Conservation (phyloP, 1,140 invertebrate species). For the Drosophila grimshawi region DNA sequence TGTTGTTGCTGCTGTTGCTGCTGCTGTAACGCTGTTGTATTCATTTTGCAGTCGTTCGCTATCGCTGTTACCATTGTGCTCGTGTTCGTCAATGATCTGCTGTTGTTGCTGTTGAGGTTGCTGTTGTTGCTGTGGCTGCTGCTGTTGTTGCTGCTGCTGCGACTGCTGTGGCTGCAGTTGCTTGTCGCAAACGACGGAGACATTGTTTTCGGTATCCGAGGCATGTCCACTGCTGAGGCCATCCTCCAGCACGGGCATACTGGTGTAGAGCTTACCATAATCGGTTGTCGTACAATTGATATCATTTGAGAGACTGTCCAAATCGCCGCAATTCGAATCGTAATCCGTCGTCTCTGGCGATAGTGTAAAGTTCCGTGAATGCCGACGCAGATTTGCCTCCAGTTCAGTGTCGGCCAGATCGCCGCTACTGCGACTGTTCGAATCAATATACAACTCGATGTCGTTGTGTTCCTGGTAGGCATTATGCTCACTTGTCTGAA, state of each 20-base stretch:
- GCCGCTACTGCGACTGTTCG: slow-evolving; percentile 81
- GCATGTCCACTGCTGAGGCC: slow-evolving; percentile 95
- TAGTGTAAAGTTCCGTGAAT: slow-evolving; percentile 89
- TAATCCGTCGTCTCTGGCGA: slow-evolving; percentile 98
- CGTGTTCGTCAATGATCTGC: slow-evolving; percentile 36
- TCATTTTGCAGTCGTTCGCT: slow-evolving; percentile 62
- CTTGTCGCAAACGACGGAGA: slow-evolving; percentile 69
- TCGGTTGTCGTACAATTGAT: slow-evolving; percentile 79
- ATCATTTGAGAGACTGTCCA: slow-evolving; percentile 88
- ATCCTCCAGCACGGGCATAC: slow-evolving; percentile 98
- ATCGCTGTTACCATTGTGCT: slow-evolving; percentile 53
- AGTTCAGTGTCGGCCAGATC: slow-evolving; percentile 79
- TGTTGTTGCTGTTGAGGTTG: slow-evolving; percentile 5
- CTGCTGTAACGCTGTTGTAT: slow-evolving; percentile 49
- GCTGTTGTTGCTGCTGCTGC: slow-evolving; percentile 21
- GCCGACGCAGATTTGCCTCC: slow-evolving; percentile 73
- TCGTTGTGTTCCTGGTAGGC: slow-evolving; percentile 79
- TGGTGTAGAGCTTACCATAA: slow-evolving; percentile 82
- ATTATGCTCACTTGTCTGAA: slow-evolving; percentile 48
- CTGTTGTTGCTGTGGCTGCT: slow-evolving; percentile 2
- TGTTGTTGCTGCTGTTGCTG: slow-evolving; percentile 32
- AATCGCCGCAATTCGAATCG: slow-evolving; percentile 93
- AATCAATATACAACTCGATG: slow-evolving; percentile 82
- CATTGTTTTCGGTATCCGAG: slow-evolving; percentile 95
- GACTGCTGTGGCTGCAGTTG: slow-evolving; percentile 32